Evolutionary conservation across 2,888 invertebrate species (phyloP).

Genomic region (Choristoneura rosaceana): DNA sequence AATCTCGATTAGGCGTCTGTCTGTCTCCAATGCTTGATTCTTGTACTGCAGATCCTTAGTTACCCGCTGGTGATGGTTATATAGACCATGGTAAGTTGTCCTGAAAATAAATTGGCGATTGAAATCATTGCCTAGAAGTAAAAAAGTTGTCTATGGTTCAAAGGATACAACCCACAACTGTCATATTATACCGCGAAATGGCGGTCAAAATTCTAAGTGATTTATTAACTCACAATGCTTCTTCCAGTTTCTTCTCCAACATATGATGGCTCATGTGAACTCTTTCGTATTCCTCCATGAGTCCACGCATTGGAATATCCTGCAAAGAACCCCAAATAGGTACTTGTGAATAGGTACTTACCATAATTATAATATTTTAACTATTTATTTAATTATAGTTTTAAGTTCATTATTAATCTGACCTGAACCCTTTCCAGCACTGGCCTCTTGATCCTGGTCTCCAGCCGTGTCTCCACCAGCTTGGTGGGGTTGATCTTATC

Average conservation of each 20-base stretch:
- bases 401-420: constrained; percentile 12
- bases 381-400: too few relatives aligned
- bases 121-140: neutral
- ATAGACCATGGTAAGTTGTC: constrained; percentile 87
- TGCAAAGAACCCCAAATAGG: constrained; percentile 55
- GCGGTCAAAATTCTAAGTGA: neutral
- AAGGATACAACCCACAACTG: neutral
- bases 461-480: constrained; percentile 94
- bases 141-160: neutral
- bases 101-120: constrained; percentile 56
- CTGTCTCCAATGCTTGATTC: constrained; percentile 91
- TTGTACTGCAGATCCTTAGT: constrained; percentile 90
- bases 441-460: constrained; percentile 91
- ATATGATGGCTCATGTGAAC: constrained; percentile 88
- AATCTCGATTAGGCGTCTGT: constrained; percentile 90
- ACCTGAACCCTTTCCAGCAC: constrained; percentile 88
- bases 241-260: constrained; percentile 88
- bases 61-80: constrained; percentile 80
- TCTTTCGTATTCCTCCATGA: constrained; percentile 90
- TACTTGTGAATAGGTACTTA: neutral
- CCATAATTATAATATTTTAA: too few relatives aligned
- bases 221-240: constrained; percentile 85
- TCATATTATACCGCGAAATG: neutral
- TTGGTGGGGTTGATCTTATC: constrained; percentile 93
- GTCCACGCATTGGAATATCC: constrained; percentile 90